These are phyloP conservation scores for Euplagia quadripunctaria DNA, from an alignment of 2,888 invertebrate species.

Conservation along the genomic window DNA sequence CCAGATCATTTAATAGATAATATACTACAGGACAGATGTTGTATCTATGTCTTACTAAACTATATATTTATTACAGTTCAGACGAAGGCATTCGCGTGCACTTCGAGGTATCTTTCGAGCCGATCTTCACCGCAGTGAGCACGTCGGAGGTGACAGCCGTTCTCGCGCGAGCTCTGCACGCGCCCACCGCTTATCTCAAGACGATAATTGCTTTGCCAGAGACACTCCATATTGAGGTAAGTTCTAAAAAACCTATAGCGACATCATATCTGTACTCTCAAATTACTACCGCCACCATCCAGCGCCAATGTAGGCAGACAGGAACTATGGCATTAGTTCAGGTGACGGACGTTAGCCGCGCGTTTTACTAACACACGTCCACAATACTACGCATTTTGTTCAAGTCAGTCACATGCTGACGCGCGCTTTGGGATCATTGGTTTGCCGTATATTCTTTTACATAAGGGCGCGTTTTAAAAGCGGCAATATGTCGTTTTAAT, in stretches of 20 bases:
- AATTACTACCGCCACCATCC: background rate
- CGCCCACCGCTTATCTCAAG: conserved; percentile 74
- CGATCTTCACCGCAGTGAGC: conserved; percentile 90
- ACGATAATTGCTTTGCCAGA: conserved; percentile 70
- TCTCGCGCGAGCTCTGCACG: conserved; percentile 88
- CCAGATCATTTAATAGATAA: background rate
- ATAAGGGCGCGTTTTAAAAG: no score
- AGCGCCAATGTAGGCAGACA: background rate
- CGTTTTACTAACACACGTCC: no score
- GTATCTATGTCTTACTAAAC: conserved; percentile 8
- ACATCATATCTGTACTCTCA: background rate
- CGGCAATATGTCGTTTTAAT: no score
- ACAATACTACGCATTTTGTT: no score
- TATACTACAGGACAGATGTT: background rate
- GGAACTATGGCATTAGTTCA: no score
- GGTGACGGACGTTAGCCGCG: no score
- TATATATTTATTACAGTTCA: conserved; percentile 55
- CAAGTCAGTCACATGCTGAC: no score
- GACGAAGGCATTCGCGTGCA: conserved; percentile 92
- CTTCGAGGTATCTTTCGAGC: conserved; percentile 95
- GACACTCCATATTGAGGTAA: conserved; percentile 80
- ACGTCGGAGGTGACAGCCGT: conserved; percentile 90
- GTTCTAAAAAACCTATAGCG: background rate
- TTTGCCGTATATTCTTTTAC: no score
- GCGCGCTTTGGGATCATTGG: no score